Conservation (phyloP, 2,888 invertebrate species). For the Octodonta nipae region DNA sequence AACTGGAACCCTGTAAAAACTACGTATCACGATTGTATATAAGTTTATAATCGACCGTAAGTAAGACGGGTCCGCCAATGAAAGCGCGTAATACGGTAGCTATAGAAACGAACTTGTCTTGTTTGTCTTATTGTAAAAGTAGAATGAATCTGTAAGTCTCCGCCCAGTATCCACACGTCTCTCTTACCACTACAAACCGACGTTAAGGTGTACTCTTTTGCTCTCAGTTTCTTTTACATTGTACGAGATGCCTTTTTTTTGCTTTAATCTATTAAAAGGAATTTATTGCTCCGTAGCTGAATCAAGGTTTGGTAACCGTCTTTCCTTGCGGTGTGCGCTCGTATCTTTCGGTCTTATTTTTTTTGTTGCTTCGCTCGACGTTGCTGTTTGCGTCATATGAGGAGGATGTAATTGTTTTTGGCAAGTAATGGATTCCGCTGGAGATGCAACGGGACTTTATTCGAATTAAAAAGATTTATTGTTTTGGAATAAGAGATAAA, state of each 20-base stretch:
- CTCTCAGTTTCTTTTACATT: constrained; percentile 16
- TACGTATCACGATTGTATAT: constrained; percentile 1
- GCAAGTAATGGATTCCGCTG: no score
- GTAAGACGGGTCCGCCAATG: constrained; percentile 31
- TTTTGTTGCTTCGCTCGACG: no score
- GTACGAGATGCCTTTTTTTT: constrained; percentile 9
- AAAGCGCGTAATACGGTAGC: constrained; percentile 37
- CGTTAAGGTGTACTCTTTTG: constrained; percentile 21
- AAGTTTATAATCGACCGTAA: constrained; percentile 2
- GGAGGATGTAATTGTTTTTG: no score
- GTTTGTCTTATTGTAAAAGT: constrained; percentile 35
- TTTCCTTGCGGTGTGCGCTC: constrained; percentile 6
- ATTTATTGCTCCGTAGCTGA: constrained; percentile 20
- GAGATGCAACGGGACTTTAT: no score
- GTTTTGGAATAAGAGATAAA: no score
- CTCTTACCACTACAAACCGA: constrained; percentile 24
- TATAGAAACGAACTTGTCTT: constrained; percentile 35
- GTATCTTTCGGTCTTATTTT: background rate
- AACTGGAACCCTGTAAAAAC: background rate
- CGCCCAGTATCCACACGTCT: constrained; percentile 36
- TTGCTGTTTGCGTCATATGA: no score
- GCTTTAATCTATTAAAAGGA: constrained; percentile 20
- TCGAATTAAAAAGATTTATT: no score
- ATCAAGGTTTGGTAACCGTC: constrained; percentile 17
- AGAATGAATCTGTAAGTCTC: constrained; percentile 34